These are phyloP conservation scores for Galaxea fascicularis DNA, from an alignment of 92 coral and sea anemone species.

Conservation along the genomic window DNA sequence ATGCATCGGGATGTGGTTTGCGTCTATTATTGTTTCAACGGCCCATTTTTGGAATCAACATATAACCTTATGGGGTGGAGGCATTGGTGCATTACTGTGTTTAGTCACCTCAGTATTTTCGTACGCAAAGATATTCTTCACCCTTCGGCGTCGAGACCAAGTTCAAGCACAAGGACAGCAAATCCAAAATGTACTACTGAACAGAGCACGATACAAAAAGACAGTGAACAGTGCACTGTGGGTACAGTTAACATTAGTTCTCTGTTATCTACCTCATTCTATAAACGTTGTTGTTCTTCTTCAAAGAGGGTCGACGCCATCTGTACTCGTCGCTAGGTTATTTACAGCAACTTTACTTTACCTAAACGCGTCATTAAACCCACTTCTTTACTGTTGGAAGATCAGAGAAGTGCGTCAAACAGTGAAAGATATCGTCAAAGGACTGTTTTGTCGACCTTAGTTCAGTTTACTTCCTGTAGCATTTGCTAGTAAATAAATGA, in stretches of 20 bases:
- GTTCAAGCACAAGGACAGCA: background rate
- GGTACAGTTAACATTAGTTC: background rate
- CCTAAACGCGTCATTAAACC: too few relatives aligned
- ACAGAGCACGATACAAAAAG: background rate
- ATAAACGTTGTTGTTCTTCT: too few relatives aligned
- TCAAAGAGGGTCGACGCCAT: too few relatives aligned
- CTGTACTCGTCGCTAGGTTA: too few relatives aligned
- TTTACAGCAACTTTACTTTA: too few relatives aligned
- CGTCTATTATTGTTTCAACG: background rate
- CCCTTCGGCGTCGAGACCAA: background rate
- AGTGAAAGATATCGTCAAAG: too few relatives aligned
- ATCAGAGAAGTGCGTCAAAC: too few relatives aligned
- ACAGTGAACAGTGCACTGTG: background rate
- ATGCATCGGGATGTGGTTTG: background rate
- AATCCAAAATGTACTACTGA: background rate
- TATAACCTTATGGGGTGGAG: background rate
- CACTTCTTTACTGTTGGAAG: too few relatives aligned
- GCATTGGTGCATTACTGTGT: background rate
- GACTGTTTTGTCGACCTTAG: too few relatives aligned
- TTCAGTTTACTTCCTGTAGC: too few relatives aligned
- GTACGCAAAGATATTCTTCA: background rate
- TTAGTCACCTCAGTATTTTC: background rate
- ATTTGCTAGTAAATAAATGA: too few relatives aligned
- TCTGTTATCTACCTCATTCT: too few relatives aligned
- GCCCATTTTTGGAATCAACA: background rate